Evolutionary conservation across 2,797 vertebrate genomes (phyloP).

Genomic region (Mico argentatus): DNA sequence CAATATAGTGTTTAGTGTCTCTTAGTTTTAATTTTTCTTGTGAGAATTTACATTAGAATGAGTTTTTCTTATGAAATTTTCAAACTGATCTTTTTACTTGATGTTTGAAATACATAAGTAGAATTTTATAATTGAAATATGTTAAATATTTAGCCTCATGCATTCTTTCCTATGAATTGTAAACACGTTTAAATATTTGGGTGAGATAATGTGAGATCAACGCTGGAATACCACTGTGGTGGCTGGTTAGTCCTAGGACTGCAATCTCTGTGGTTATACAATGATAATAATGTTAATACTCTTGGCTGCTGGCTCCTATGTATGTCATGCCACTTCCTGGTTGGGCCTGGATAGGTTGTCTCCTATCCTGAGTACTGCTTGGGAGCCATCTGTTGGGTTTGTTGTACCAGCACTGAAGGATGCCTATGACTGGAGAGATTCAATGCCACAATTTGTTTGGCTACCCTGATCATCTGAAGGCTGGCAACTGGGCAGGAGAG

Average conservation of each 20-base stretch:
- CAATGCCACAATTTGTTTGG: rapidly evolving
- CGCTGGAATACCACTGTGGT: not conserved
- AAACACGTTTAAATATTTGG: not conserved
- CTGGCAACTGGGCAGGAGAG: not conserved
- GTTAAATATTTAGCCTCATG: not conserved
- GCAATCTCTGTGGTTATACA: not conserved
- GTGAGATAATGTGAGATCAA: not conserved
- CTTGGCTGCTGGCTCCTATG: not conserved
- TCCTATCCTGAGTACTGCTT: not conserved
- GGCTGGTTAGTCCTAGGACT: not conserved
- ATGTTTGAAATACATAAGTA: not conserved
- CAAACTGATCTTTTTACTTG: not conserved
- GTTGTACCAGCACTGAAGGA: not conserved
- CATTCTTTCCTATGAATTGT: not conserved
- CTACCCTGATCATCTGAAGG: not conserved
- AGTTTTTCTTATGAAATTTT: not conserved
- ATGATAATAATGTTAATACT: not conserved
- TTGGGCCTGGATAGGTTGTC: not conserved
- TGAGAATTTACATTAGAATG: not conserved
- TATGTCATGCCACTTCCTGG: not conserved
- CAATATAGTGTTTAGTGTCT: not conserved
- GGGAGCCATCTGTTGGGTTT: not conserved
- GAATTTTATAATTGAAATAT: conserved; percentile 6
- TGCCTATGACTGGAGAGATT: not conserved
- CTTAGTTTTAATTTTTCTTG: conserved; percentile 17